Evolutionary conservation across 2,113 vertebrate genomes (phyloP).

Genomic region (Megaleporinus macrocephalus): DNA sequence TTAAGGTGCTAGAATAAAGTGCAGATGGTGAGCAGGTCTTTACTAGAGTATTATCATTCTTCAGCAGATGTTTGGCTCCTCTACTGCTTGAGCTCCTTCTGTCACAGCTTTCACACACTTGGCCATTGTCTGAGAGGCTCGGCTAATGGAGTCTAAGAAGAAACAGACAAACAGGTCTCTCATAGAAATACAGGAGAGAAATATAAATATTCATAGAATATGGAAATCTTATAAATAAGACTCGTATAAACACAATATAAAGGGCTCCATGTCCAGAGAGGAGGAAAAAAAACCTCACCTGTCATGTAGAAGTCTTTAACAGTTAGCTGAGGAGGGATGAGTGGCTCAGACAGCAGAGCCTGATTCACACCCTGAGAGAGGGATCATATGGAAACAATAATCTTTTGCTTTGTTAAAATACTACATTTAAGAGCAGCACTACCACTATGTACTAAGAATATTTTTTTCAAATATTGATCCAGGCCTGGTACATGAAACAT

Average conservation of each 20-base stretch:
- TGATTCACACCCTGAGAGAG: slow-evolving; percentile 84
- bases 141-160: slow-evolving; percentile 89
- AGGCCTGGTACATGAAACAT: not conserved
- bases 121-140: slow-evolving; percentile 97
- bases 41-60: not conserved
- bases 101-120: slow-evolving; percentile 96
- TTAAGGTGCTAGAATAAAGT: slow-evolving; percentile 1
- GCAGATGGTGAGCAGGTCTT: not conserved
- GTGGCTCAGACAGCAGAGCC: slow-evolving; percentile 85
- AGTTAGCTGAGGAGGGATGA: slow-evolving; percentile 90
- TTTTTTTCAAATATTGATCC: not conserved
- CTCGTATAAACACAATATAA: too few species aligned
- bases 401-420: not conserved
- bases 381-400: slow-evolving; percentile 26
- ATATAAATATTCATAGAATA: too few species aligned
- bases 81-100: slow-evolving; percentile 89
- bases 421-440: not conserved
- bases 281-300: slow-evolving; percentile 71
- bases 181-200: too few species aligned
- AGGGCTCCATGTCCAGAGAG: not conserved
- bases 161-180: slow-evolving; percentile 4
- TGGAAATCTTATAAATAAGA: too few species aligned
- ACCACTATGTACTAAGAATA: not conserved
- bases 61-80: slow-evolving; percentile 62
- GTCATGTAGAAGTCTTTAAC: slow-evolving; percentile 98